Evolutionary conservation across 2,797 vertebrate species (phyloP).

Genomic region (Carapus acus): DNA sequence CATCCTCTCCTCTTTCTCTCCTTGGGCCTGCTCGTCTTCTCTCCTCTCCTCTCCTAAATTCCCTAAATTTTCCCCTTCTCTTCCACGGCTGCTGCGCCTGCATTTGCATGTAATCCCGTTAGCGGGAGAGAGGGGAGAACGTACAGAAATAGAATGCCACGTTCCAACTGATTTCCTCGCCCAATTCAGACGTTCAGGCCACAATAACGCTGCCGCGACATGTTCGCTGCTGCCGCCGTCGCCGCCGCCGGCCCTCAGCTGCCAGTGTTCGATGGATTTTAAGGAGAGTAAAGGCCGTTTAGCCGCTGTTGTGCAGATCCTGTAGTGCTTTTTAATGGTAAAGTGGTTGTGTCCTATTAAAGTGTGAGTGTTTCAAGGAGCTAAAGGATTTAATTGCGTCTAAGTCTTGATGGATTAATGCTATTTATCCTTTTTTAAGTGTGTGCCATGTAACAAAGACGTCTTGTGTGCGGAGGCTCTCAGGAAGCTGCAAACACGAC

Average conservation of each 20-base stretch:
- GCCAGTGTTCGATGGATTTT: conserved; percentile 21
- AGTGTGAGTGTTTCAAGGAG: too few species aligned
- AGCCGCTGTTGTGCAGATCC: too few species aligned
- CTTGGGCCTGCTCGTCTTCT: conserved; percentile 22
- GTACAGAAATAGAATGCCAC: conserved; percentile 64
- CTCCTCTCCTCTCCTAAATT: conserved; percentile 29
- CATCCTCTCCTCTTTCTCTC: too few species aligned
- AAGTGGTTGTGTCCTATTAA: too few species aligned
- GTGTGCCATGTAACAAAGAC: too few species aligned
- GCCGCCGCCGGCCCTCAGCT: conserved; percentile 37
- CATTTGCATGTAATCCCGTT: conserved; percentile 63
- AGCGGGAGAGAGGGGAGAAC: conserved; percentile 49
- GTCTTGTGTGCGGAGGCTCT: too few species aligned
- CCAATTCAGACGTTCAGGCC: conserved; percentile 53
- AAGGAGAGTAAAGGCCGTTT: conserved; percentile 22
- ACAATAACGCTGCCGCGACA: conserved; percentile 42
- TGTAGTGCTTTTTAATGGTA: too few species aligned
- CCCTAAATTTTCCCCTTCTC: conserved; percentile 47
- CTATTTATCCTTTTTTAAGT: too few species aligned
- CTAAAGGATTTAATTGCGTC: too few species aligned
- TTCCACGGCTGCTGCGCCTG: conserved; percentile 50
- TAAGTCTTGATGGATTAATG: too few species aligned
- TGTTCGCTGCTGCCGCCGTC: conserved; percentile 42
- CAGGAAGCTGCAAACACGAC: too few species aligned
- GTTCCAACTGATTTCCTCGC: conserved; percentile 59